Evolutionary conservation across 2,113 vertebrate species (phyloP).

Genomic region (Istiophorus platypterus): DNA sequence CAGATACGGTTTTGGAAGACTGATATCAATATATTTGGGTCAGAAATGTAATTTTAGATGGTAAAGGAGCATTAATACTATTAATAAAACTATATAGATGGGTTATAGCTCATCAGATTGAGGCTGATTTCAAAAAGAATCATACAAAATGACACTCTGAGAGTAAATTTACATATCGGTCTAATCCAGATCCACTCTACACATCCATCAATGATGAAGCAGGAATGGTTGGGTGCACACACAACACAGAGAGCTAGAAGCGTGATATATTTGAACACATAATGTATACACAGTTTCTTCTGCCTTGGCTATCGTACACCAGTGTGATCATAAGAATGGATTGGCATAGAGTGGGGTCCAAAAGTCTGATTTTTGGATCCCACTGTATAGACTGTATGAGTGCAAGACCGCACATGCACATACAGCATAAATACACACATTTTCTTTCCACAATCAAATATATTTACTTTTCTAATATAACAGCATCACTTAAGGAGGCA

Average conservation of each 20-base stretch:
- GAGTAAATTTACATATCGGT: neutral
- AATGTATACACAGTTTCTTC: neutral
- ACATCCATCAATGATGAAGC: neutral
- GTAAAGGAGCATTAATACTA: neutral
- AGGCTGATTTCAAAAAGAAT: neutral
- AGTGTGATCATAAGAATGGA: no score
- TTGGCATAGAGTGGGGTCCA: no score
- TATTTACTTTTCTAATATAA: neutral
- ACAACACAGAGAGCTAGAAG: conserved; percentile 9
- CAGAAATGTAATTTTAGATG: neutral
- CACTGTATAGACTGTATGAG: conserved; percentile 5
- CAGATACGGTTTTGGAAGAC: neutral
- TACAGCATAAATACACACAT: neutral
- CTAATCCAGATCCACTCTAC: conserved; percentile 21
- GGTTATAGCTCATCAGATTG: neutral
- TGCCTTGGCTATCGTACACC: neutral
- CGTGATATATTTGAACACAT: conserved; percentile 20
- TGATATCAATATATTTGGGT: neutral
- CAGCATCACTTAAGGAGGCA: conserved; percentile 1
- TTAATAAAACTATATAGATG: neutral
- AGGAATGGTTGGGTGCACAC: conserved; percentile 22
- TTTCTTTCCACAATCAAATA: neutral
- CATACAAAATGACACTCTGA: neutral
- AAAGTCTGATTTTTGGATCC: no score
- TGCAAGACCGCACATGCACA: neutral